Conservation (phyloP, 53 echinoderm and acorn worm species). For the Echinometra lucunter region DNA sequence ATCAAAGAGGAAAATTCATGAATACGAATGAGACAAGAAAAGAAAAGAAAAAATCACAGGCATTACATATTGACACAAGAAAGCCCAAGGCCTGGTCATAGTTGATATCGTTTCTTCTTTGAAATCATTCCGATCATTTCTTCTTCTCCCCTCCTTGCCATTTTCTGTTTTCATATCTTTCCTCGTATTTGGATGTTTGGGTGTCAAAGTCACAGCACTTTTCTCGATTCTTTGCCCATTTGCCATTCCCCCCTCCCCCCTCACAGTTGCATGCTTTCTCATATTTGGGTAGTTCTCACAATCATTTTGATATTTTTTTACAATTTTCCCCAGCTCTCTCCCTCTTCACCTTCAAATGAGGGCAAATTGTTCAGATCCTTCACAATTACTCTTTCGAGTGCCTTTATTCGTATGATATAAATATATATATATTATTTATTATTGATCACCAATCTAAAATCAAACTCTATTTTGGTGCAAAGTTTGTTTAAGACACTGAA, state of each 20-base stretch:
- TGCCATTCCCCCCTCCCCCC: neutral
- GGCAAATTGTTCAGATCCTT: too few species aligned
- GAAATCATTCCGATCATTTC: neutral
- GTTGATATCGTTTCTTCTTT: neutral
- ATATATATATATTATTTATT: too few species aligned
- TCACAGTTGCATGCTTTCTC: neutral
- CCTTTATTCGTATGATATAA: too few species aligned
- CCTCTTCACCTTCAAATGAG: neutral
- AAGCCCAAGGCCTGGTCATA: neutral
- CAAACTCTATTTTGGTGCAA: neutral
- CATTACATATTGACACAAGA: neutral
- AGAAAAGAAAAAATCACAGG: neutral
- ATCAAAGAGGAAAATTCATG: neutral
- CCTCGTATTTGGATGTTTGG: neutral
- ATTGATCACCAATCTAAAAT: neutral
- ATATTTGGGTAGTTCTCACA: neutral
- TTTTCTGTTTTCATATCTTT: neutral
- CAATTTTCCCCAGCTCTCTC: neutral
- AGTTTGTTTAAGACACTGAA: neutral
- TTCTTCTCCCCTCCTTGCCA: neutral
- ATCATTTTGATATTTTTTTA: too few species aligned
- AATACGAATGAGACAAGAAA: neutral
- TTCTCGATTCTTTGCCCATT: neutral
- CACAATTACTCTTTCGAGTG: too few species aligned
- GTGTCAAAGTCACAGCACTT: slow-evolving; percentile 45